These are phyloP conservation scores for Oxyteleia sp. DNA, from an alignment of 2,888 invertebrate species.

Conservation along the genomic window DNA sequence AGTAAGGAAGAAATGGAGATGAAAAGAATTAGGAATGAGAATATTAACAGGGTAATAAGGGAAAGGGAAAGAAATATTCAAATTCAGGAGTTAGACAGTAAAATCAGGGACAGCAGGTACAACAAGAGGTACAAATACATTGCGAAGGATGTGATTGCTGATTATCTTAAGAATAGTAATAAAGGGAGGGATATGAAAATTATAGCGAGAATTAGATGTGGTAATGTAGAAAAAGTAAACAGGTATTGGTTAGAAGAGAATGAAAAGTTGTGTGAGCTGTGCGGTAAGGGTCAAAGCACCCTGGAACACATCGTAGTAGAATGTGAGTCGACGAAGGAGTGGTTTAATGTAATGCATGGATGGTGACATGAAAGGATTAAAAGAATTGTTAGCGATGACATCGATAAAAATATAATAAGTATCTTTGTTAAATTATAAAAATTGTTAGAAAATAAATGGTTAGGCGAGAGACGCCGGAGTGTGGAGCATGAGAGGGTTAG, in stretches of 20 bases:
- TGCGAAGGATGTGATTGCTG: neutral
- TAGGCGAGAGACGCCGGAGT: no score
- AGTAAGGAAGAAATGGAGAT: neutral
- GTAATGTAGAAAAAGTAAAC: slow-evolving; percentile 33
- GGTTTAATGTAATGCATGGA: no score
- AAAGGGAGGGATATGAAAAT: slow-evolving; percentile 11
- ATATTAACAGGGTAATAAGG: neutral
- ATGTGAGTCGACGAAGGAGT: no score
- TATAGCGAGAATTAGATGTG: slow-evolving; percentile 44
- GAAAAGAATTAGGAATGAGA: neutral
- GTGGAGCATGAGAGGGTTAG: no score
- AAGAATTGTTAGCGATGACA: no score
- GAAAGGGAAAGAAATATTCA: neutral
- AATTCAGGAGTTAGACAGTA: slow-evolving; percentile 2
- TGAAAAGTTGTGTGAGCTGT: slow-evolving; percentile 22
- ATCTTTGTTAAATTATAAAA: no score
- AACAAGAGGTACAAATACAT: slow-evolving; percentile 31
- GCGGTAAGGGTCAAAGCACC: no score
- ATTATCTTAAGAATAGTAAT: slow-evolving; percentile 7
- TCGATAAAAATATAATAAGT: no score
- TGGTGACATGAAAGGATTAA: no score
- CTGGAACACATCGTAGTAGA: no score
- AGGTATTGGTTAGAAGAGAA: slow-evolving; percentile 23
- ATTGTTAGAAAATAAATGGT: no score
- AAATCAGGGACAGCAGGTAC: slow-evolving; percentile 25